Base-by-base conservation (phyloP, 2,888 invertebrate species). In the Hypselothyrea guttata region DNA sequence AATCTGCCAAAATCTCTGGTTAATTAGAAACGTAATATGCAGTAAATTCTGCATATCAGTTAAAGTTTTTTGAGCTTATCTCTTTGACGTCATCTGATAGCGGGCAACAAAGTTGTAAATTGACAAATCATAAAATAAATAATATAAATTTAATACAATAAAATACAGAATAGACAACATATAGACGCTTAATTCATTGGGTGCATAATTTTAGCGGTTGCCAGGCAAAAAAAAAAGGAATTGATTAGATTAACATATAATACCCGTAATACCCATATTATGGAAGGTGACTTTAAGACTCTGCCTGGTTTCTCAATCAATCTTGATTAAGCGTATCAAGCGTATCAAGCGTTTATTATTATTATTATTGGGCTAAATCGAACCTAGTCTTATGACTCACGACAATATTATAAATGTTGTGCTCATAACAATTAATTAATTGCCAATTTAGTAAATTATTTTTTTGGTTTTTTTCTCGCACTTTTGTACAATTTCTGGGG, bases 241-340 rank as follows among this genome's bases (percentile, higher is more conserved):
- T 62, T 68, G 68, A 69, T 69, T 69, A 69, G 68, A 69, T 69
- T 69, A 69, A 53, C 54, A 54, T 54, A 47, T 57, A 53, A 8
- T 22, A 5, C 22, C 8, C 12, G 51, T 28, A 52, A 48, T 46
- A 28, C 18, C 34, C 13, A 15, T 34, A 28, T 7, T 22, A 12
- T 44, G n/a, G 15, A 16, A 9, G 7, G 30, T 1, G 27, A 47
- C 47, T 55, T 66, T 48, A 54, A 53, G 41, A 42, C 42, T 51
- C 9, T 44, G 28, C 34, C 58, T 15, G 15, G 41, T 49, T 65
- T 28, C 49, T 45, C 60, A 61, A 61, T 67, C 61, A 56, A 67
- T 67, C 61, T 56, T 61, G 61, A 67, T 67, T 66, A 66, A 51
- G 34, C 47, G 22, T 48, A 66, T 54, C 59, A 54, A 33, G 22